Evolutionary conservation across 2,888 invertebrate species (phyloP).

Genomic region (Ophion ventricosus): DNA sequence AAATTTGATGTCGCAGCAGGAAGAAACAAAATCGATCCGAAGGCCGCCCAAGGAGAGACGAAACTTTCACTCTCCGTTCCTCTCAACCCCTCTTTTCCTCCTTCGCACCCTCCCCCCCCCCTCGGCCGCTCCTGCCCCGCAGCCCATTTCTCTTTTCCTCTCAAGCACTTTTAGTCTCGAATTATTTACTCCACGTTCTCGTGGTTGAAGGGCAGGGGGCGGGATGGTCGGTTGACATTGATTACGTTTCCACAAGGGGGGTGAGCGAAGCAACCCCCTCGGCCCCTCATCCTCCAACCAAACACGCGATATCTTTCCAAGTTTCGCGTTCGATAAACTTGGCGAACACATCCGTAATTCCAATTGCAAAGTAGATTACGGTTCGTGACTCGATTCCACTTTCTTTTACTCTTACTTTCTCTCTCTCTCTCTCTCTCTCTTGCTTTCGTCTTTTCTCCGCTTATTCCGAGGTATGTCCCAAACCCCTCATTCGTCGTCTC

Average conservation of each 20-base stretch:
- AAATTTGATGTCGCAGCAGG: slow-evolving; percentile 64
- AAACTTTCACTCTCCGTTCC: slow-evolving; percentile 59
- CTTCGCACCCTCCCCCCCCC: neutral
- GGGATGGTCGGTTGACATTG: slow-evolving; percentile 60
- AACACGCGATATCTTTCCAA: slow-evolving; percentile 65
- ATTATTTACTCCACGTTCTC: slow-evolving; percentile 64
- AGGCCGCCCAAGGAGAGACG: slow-evolving; percentile 13
- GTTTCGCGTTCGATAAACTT: slow-evolving; percentile 66
- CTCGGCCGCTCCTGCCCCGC: neutral
- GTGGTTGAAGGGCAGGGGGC: neutral
- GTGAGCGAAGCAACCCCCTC: neutral
- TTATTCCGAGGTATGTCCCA: neutral
- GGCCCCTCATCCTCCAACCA: neutral
- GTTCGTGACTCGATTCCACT: slow-evolving; percentile 64
- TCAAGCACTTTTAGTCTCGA: slow-evolving; percentile 62
- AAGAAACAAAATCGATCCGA: slow-evolving; percentile 71
- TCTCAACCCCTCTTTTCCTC: slow-evolving; percentile 18
- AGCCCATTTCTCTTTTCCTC: slow-evolving; percentile 7
- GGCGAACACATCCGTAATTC: slow-evolving; percentile 64
- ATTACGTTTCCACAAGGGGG: slow-evolving; percentile 56
- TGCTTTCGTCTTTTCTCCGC: slow-evolving; percentile 14
- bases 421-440: slow-evolving; percentile 5
- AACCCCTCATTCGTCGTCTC: slow-evolving; percentile 64
- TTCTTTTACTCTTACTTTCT: slow-evolving; percentile 40
- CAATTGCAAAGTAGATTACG: slow-evolving; percentile 66